phyloP scores from a whole-genome alignment of 2,797 vertebrate species.

The Scyliorhinus canicula region DNA sequence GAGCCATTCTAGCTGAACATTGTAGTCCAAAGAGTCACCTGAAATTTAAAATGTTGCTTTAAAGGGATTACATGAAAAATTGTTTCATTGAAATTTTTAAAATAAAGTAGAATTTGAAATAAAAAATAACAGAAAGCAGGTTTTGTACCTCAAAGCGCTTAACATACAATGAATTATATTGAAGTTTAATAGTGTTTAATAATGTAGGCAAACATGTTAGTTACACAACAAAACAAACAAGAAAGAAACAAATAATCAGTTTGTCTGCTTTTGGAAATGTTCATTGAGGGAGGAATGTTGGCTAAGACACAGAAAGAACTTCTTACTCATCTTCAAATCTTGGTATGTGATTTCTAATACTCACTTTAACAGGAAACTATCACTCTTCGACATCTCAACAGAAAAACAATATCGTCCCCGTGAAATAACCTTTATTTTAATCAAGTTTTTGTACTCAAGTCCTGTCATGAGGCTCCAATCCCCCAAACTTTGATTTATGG shows the following conservation, averaged over 20 bases:
- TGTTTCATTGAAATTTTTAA: constrained; percentile 40
- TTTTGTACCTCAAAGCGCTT: neutral
- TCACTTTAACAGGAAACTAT: neutral
- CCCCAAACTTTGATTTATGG: neutral
- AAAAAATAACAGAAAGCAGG: constrained; percentile 33
- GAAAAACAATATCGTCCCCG: neutral
- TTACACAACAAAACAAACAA: neutral
- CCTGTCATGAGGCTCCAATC: neutral
- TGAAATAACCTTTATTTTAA: neutral
- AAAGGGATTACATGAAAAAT: constrained; percentile 42
- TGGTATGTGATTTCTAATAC: neutral
- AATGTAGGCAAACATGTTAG: neutral
- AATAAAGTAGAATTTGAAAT: constrained; percentile 41
- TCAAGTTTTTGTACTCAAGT: neutral
- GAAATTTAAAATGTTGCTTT: constrained; percentile 50
- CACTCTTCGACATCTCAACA: neutral
- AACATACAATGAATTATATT: neutral
- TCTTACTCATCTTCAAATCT: neutral
- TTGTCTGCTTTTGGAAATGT: neutral
- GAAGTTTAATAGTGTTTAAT: neutral
- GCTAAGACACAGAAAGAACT: neutral
- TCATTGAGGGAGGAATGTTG: neutral
- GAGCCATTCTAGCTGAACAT: constrained; percentile 66
- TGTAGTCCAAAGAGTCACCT: constrained; percentile 65
- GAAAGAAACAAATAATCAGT: neutral